Conservation (phyloP, 2,888 invertebrate genomes). For the Drosophila trichaetosa region DNA sequence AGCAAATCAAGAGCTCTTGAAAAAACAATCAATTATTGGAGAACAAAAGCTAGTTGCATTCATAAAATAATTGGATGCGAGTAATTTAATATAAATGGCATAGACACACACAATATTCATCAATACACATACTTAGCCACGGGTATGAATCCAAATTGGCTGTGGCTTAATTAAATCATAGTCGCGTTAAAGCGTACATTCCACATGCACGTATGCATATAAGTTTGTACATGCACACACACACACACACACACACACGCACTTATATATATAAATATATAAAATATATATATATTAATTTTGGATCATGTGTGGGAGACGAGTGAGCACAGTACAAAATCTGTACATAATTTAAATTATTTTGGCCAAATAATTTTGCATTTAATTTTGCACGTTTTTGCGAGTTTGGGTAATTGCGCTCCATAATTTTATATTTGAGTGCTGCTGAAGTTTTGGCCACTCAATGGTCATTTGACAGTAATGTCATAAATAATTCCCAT, state of each 20-base stretch:
- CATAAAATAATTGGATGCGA: slow-evolving; percentile 12
- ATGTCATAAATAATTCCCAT: slow-evolving; percentile 53
- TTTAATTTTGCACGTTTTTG: slow-evolving; percentile 38
- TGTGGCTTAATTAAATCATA: slow-evolving; percentile 63
- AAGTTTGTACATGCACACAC: neutral
- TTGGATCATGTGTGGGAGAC: neutral
- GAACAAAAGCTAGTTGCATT: slow-evolving; percentile 5
- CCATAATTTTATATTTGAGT: slow-evolving; percentile 39
- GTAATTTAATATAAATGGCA: slow-evolving; percentile 13
- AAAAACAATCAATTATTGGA: neutral
- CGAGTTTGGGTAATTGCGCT: slow-evolving; percentile 26
- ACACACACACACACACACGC: too few relatives aligned
- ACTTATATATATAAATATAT: too few relatives aligned
- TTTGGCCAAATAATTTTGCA: slow-evolving; percentile 58
- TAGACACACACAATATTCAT: slow-evolving; percentile 5
- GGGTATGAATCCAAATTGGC: slow-evolving; percentile 20
- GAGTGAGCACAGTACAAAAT: slow-evolving; percentile 36
- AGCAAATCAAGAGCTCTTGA: neutral
- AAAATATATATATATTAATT: neutral
- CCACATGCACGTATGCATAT: slow-evolving; percentile 24
- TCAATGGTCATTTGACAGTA: slow-evolving; percentile 32
- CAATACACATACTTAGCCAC: slow-evolving; percentile 14
- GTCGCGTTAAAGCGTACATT: slow-evolving; percentile 48
- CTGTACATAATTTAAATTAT: slow-evolving; percentile 69
- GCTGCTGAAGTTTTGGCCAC: slow-evolving; percentile 32